Percentiles rank a stretch among this genome's conserved stretches.
Evolutionary conservation across 1,140 invertebrate genomes (phyloP).

Genomic region (Venturia canescens): DNA sequence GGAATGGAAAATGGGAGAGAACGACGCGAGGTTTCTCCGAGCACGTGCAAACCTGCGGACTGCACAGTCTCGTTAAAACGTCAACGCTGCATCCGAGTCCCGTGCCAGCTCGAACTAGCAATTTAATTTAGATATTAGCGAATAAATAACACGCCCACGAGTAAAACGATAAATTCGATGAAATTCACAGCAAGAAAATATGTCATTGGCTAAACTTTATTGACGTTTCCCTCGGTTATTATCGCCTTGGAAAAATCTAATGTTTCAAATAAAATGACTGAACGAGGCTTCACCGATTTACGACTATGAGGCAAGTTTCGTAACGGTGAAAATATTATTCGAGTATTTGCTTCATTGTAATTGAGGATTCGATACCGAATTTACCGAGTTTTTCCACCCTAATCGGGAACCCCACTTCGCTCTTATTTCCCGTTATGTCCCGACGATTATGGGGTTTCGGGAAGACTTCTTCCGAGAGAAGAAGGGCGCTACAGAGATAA

Average conservation of each 20-base stretch:
- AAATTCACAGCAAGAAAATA: no score
- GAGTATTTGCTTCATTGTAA: constrained; percentile 42
- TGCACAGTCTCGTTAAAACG: constrained; percentile 17
- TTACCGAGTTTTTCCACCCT: constrained; percentile 9
- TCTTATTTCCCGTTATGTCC: not conserved
- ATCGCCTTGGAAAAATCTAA: no score
- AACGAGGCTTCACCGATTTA: no score
- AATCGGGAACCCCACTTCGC: not conserved
- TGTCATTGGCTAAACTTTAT: no score
- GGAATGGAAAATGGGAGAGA: not conserved
- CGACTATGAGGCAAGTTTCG: not conserved
- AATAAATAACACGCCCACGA: no score
- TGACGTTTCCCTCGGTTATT: no score
- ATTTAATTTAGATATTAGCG: no score
- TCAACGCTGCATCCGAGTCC: not conserved
- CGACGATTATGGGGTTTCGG: constrained; percentile 29
- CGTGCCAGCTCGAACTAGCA: no score
- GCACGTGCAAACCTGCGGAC: constrained; percentile 49
- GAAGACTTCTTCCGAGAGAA: not conserved
- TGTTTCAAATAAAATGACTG: no score
- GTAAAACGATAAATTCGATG: no score
- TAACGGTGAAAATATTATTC: constrained; percentile 48
- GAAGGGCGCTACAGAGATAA: constrained; percentile 9
- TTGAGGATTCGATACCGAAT: constrained; percentile 33
- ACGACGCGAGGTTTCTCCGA: constrained; percentile 49